Evolutionary conservation across 2,888 invertebrate genomes (phyloP).

Genomic region (Crematogaster levior): DNA sequence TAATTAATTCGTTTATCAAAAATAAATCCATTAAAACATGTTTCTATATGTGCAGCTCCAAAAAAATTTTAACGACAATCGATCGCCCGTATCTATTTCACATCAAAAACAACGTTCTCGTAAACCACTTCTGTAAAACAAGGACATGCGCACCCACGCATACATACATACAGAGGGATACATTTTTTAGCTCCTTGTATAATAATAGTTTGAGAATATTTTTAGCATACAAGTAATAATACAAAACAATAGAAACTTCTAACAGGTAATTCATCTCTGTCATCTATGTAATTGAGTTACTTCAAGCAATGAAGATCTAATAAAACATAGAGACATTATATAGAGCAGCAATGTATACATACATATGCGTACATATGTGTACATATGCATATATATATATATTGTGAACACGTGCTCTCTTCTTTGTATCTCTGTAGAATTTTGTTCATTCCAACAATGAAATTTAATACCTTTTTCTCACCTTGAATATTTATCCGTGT

Average conservation of each 20-base stretch:
- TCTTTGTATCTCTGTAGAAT: constrained; percentile 67
- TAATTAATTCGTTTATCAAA: neutral
- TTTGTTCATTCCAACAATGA: constrained; percentile 76
- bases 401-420: constrained; percentile 72
- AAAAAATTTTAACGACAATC: constrained; percentile 7
- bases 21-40: neutral
- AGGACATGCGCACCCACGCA: constrained; percentile 64
- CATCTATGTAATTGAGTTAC: constrained; percentile 66
- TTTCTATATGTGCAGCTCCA: neutral
- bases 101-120: constrained; percentile 22
- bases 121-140: constrained; percentile 21
- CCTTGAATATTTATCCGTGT: constrained; percentile 80
- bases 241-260: constrained; percentile 74
- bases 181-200: constrained; percentile 70
- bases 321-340: constrained; percentile 72
- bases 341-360: constrained; percentile 71
- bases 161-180: constrained; percentile 64
- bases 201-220: constrained; percentile 72
- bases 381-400: constrained; percentile 16
- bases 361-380: constrained; percentile 53
- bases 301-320: constrained; percentile 67
- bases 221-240: constrained; percentile 78
- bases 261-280: constrained; percentile 63
- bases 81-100: neutral
- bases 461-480: constrained; percentile 80